Conservation (phyloP, 2,113 vertebrate species). For the Sterrhoptilus dennistouni region DNA sequence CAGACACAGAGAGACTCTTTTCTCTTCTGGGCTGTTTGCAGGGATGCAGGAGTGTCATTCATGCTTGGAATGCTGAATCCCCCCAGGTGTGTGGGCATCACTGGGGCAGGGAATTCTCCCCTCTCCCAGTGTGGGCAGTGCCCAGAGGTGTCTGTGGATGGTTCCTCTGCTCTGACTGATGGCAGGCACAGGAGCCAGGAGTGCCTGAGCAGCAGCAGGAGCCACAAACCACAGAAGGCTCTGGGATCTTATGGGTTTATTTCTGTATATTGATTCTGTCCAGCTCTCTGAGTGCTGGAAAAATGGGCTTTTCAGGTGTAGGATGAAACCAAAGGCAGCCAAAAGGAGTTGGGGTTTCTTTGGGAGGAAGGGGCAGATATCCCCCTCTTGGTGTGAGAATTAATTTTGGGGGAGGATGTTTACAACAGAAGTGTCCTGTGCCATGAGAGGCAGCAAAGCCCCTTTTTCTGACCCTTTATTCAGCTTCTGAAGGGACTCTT, state of each 20-base stretch:
- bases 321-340: neutral
- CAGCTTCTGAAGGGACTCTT: neutral
- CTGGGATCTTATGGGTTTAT: neutral
- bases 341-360: neutral
- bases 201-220: neutral
- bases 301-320: neutral
- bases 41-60: neutral
- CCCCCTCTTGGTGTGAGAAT: neutral
- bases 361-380: neutral
- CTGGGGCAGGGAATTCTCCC: accelerated
- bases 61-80: accelerated
- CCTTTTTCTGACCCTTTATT: neutral
- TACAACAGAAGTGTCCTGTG: neutral
- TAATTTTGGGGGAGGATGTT: neutral
- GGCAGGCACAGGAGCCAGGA: neutral
- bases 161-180: neutral
- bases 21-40: neutral
- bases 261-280: neutral
- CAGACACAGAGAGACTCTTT: neutral
- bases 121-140: neutral
- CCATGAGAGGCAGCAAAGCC: neutral
- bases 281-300: neutral
- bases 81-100: accelerated
- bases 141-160: neutral
- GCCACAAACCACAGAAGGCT: neutral